Base-by-base conservation (phyloP, 2,888 invertebrate species). In the Dynastes tityus region DNA sequence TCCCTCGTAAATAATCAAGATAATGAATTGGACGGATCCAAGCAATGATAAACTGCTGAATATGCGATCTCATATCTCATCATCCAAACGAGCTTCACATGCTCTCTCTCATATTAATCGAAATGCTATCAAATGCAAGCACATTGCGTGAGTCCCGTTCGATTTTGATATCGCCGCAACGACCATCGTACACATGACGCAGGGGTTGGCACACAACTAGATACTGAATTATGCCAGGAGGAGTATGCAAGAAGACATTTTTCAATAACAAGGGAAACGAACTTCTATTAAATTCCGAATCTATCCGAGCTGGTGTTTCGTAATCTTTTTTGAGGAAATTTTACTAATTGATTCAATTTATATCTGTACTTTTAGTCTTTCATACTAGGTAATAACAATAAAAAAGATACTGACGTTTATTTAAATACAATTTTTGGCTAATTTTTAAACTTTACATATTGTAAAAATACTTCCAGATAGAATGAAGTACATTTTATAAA, bases 31-130 rank as follows among this genome's bases (percentile, higher is more conserved):
- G 83, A 83, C 82, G 83, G 84, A 85, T 84, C 84, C 82, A 82
- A 82, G 83, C 82, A 83, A 83, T 84, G 85, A 85, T 85, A 84
- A 85, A 85, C 84, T 83, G 83, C 82, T 80, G 82, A 81, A 81
- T 81, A 80, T 80, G 80, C 80, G 80, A 82, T 82, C 83, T 83
- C 82, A 86, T 87, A 85, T 84, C 85, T 86, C 87, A 86, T 85
- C 85, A 80, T 79, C 80, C 82, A 83, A 86, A 86, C 85, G 85
- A 85, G 84, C 83, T 83, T 85, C 87, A 87, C 85, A 84, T 87
- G 86, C 84, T 87, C 85, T 84, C 87, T 87, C 87, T 86, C 87
- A 87, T 87, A 86, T 86, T 86, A 87, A 86, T 87, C 85, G 86
- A 85, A 86, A 86, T 83, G 85, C 84, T 85, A 86, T 86, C 85